A percentile compares a stretch with the other conserved stretches of the same genome.
phyloP scores from a whole-genome alignment of 2,888 invertebrate species.

The Hedya salicella region DNA sequence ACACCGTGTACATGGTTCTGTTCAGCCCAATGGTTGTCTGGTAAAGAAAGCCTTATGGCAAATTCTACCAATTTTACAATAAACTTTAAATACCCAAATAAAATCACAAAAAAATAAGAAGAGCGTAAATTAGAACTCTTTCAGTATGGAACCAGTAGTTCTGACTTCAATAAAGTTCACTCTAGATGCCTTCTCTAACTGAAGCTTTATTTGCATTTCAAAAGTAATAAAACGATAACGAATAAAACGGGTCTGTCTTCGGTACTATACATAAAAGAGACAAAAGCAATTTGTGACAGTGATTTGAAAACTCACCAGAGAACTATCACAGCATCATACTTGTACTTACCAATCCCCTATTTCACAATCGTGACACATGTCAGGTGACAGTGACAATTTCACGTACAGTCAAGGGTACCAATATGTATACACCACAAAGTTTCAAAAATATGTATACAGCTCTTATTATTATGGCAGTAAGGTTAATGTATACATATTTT shows the following conservation, averaged over 20 bases:
- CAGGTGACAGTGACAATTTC: too few relatives aligned
- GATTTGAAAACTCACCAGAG: conserved; percentile 7
- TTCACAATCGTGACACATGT: too few relatives aligned
- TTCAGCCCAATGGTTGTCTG: too few relatives aligned
- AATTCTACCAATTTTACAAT: too few relatives aligned
- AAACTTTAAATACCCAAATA: too few relatives aligned
- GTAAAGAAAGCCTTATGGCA: too few relatives aligned
- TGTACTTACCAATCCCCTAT: neutral
- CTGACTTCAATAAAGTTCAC: conserved; percentile 34
- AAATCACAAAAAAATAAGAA: neutral
- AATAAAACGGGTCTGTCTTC: conserved; percentile 21
- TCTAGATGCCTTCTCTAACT: conserved; percentile 20
- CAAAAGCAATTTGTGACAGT: conserved; percentile 22
- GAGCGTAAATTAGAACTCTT: neutral
- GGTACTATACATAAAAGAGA: conserved; percentile 18
- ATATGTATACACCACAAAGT: too few relatives aligned
- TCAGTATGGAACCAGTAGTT: neutral
- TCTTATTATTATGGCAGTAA: too few relatives aligned
- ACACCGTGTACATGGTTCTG: too few relatives aligned
- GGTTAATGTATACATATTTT: too few relatives aligned
- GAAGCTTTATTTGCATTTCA: conserved; percentile 27
- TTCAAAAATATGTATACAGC: too few relatives aligned
- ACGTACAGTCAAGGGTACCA: too few relatives aligned
- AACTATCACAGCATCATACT: neutral
- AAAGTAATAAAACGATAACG: conserved; percentile 31